Conservation (phyloP, 2,888 invertebrate genomes). For the Acrocera orbiculus region DNA sequence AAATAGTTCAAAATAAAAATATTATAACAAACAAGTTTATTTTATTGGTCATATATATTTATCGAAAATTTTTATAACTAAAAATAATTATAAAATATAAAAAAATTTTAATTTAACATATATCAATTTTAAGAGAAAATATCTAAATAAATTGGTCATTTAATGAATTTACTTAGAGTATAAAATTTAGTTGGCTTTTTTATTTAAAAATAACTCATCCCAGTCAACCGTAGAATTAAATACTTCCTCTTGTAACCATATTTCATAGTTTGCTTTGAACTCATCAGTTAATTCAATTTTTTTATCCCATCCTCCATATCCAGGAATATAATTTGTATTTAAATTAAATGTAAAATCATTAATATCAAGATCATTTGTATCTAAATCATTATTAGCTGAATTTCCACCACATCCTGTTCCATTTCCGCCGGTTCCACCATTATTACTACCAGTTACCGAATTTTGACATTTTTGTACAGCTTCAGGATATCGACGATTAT, state of each 20-base stretch:
- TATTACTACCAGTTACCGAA: conserved; percentile 10
- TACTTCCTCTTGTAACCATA: conserved; percentile 95
- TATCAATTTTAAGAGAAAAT: too few relatives aligned
- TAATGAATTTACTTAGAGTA: too few relatives aligned
- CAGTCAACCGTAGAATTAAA: conserved; percentile 70
- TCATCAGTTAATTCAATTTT: conserved; percentile 67
- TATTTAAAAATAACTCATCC: conserved; percentile 38
- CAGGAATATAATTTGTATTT: conserved; percentile 22
- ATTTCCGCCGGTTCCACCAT: conserved; percentile 5
- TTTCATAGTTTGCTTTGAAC: conserved; percentile 81
- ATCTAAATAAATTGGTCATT: too few relatives aligned
- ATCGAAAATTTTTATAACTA: too few relatives aligned
- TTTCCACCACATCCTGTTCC: neutral
- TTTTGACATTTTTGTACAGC: conserved; percentile 28
- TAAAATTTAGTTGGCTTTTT: too few relatives aligned
- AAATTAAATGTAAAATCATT: conserved; percentile 7
- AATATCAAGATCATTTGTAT: conserved; percentile 7
- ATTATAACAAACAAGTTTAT: too few relatives aligned
- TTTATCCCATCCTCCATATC: conserved; percentile 30
- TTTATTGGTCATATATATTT: too few relatives aligned
- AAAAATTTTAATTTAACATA: too few relatives aligned
- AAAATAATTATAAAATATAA: too few relatives aligned
- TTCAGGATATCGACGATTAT: conserved; percentile 71
- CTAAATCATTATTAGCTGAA: conserved; percentile 1
- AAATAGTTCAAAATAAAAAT: too few relatives aligned